Evolutionary conservation across 2,888 invertebrate genomes (phyloP).

Genomic region (Drosophila anceps): DNA sequence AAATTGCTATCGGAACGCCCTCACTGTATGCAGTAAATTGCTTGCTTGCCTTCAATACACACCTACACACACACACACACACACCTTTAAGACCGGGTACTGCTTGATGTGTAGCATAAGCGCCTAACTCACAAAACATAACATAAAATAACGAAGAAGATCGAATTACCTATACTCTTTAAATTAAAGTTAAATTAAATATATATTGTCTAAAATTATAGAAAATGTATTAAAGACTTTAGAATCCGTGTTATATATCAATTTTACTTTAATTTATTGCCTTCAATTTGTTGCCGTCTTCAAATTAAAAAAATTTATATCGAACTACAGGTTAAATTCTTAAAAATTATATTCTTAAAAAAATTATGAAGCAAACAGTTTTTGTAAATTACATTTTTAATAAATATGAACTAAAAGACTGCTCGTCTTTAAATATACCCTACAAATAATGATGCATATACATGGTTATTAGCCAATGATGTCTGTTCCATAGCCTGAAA

Average conservation of each 20-base stretch:
- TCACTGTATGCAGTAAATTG: slow-evolving; percentile 73
- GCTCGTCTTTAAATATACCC: background rate
- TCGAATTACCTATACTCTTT: slow-evolving; percentile 20
- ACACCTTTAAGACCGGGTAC: slow-evolving; percentile 44
- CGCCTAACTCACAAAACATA: slow-evolving; percentile 61
- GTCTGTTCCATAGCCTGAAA: background rate
- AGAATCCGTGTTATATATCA: no score
- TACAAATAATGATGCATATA: background rate
- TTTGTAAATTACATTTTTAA: background rate
- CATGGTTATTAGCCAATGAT: background rate
- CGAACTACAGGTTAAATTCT: background rate
- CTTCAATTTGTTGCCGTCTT: no score
- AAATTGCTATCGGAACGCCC: slow-evolving; percentile 54
- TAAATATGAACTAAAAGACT: background rate
- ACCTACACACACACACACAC: slow-evolving; percentile 30
- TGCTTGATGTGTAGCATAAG: slow-evolving; percentile 44
- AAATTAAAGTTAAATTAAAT: background rate
- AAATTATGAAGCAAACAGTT: background rate
- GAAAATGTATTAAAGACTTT: background rate
- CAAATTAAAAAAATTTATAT: no score
- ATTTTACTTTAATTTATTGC: background rate
- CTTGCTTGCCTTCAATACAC: slow-evolving; percentile 44
- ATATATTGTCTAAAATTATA: background rate
- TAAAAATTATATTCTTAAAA: no score
- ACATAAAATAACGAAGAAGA: slow-evolving; percentile 31